Evolutionary conservation across 1,140 invertebrate species (phyloP), one percentile per base, ranked within the genome.

Genomic region (Diabrotica virgifera): DNA sequence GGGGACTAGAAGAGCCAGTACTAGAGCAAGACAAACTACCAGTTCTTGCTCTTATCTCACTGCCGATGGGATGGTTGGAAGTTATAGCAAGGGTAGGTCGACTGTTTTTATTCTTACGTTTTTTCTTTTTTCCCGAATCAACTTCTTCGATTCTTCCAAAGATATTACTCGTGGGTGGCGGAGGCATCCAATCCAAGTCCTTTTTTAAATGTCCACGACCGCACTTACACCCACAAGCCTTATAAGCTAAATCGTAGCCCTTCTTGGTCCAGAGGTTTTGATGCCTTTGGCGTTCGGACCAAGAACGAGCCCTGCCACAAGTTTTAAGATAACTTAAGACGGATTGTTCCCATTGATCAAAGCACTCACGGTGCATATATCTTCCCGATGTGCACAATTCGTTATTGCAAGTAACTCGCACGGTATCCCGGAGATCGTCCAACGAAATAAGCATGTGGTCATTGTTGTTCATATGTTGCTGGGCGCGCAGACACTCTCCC

Each of bases 261-360:
- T 96, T 96, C 80, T 97, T 97, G 50, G 95, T 97, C 96, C 96
- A 98, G 62, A 98, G 81, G 78, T 98, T 96, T 81, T 97, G 95
- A 68, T 92, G 86, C 12, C 95, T 85, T 79, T 98, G 95, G 54
- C 94, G 85, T 77, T 97, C 95, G 35, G 93, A 95, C 95, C 95
- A 97, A 59, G 90, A 93, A 12, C 95, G 85, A 3, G 94, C 94
- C 12, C 95, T 82, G 10, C 94, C 94, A 80, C 91, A 94, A 6
- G 90, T 90, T 76, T 95, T 93, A 53, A 97, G 84, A 75, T 93
- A 96, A 40, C 89, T 88, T 64, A 97, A 84, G 12, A 97, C 90
- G 6, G 87, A 85, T 77, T 90, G 87, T 80, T 98, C 95, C 93
- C 94, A 98, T 57, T 87, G 84, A 37, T 96, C 92, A 82, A 97